Percentiles rank a stretch among this genome's conserved stretches.
Evolutionary conservation across 2,113 vertebrate genomes (phyloP).

Genomic region (Saccopteryx leptura): DNA sequence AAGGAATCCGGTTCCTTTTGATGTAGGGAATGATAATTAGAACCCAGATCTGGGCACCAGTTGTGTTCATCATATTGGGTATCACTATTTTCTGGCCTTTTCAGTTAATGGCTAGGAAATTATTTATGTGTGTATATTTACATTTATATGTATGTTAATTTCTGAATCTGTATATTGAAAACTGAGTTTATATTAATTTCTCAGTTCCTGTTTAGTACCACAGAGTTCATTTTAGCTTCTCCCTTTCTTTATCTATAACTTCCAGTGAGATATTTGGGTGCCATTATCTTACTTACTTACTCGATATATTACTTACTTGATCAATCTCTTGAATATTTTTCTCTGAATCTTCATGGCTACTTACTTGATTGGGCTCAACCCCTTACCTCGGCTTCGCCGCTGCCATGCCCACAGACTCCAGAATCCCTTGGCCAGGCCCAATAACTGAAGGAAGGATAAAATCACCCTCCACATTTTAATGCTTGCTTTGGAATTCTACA

Average conservation of each 20-base stretch:
- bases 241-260: background rate
- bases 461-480: background rate
- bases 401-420: background rate
- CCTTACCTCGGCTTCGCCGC: accelerated
- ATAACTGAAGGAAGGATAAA: background rate
- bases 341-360: background rate
- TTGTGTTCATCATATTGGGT: background rate
- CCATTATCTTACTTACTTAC: background rate
- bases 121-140: background rate
- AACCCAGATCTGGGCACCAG: background rate
- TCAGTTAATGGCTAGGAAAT: background rate
- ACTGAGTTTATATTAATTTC: background rate
- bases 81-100: background rate
- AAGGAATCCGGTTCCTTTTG: background rate
- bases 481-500: background rate
- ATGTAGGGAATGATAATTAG: background rate
- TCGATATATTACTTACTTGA: background rate
- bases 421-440: background rate
- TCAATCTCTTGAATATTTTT: background rate
- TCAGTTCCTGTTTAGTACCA: background rate
- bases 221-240: background rate
- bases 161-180: background rate
- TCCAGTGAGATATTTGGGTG: background rate
- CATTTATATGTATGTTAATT: background rate
- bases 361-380: background rate